Evolutionary conservation across 1,140 invertebrate species (phyloP).

Genomic region (Nephotettix cincticeps): DNA sequence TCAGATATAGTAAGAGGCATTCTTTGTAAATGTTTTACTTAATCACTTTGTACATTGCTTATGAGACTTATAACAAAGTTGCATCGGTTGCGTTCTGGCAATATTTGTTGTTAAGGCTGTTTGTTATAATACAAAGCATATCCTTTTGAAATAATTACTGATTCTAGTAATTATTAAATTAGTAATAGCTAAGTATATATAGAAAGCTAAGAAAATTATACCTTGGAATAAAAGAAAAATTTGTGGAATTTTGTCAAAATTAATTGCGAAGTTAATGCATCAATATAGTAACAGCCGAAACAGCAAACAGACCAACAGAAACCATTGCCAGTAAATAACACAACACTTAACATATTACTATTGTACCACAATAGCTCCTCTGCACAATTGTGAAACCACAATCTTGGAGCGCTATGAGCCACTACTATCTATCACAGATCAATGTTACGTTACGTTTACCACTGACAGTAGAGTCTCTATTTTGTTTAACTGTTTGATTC

Average conservation of each 20-base stretch:
- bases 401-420: slow-evolving; percentile 4
- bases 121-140: too few species aligned
- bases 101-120: too few species aligned
- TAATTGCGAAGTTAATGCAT: too few species aligned
- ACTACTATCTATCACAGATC: slow-evolving; percentile 13
- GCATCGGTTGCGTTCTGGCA: neutral
- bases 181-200: too few species aligned
- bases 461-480: neutral
- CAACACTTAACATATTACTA: slow-evolving; percentile 16
- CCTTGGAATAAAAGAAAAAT: too few species aligned
- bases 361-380: neutral
- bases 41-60: slow-evolving; percentile 22
- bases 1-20: slow-evolving; percentile 11
- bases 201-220: too few species aligned
- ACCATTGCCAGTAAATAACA: neutral
- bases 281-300: too few species aligned
- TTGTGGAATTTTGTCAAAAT: too few species aligned
- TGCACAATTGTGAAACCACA: slow-evolving; percentile 13
- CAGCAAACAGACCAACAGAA: too few species aligned
- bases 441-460: neutral
- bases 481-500: too few species aligned
- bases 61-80: slow-evolving; percentile 10
- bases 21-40: neutral
- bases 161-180: too few species aligned
- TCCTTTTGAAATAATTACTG: too few species aligned